phyloP scores from a whole-genome alignment of 2,113 vertebrate species.

The Menura novaehollandiae region DNA sequence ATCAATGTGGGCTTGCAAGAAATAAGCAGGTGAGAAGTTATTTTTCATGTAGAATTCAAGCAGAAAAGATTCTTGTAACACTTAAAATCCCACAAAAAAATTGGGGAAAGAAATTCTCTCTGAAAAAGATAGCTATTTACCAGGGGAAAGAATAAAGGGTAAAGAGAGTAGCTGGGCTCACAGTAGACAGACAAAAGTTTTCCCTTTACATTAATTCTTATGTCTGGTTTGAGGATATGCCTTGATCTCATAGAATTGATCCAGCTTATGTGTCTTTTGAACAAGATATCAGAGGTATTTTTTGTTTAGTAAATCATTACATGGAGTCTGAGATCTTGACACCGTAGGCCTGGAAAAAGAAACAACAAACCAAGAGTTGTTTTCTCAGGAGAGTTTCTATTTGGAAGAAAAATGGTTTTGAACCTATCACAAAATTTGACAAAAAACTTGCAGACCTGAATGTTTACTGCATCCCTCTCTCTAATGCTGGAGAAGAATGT shows the following conservation, averaged over 20 bases:
- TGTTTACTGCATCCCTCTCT: background rate
- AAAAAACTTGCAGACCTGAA: background rate
- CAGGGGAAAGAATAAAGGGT: background rate
- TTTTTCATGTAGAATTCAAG: background rate
- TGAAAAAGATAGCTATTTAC: background rate
- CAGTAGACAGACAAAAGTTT: background rate
- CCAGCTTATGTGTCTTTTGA: background rate
- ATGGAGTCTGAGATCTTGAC: background rate
- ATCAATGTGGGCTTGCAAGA: slow-evolving; percentile 11
- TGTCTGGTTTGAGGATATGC: background rate
- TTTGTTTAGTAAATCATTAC: background rate
- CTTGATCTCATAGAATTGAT: background rate
- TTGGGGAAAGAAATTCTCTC: background rate
- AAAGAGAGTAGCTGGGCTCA: background rate
- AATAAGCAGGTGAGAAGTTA: background rate
- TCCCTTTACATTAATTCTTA: background rate
- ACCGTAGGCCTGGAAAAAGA: background rate
- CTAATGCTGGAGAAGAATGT: background rate
- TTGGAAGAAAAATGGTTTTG: background rate
- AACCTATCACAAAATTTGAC: background rate
- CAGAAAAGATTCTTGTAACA: background rate
- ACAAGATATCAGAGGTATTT: background rate
- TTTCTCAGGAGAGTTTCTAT: background rate
- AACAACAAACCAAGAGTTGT: background rate
- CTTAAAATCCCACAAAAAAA: background rate